phyloP scores from a whole-genome alignment of 2,888 invertebrate genomes.

The Lithophane socia region DNA sequence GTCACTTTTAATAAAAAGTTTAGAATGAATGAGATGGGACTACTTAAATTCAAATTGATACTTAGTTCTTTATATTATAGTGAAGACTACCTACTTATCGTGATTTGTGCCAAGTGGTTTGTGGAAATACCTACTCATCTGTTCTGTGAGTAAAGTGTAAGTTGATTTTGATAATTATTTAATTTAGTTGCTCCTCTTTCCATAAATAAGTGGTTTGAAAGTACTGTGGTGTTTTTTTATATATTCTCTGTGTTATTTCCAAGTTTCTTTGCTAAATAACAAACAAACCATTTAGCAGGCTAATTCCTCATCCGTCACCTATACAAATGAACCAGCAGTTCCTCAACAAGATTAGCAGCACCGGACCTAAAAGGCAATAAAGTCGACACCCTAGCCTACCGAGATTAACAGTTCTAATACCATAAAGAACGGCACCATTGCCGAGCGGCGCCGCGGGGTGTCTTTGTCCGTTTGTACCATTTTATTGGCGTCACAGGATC shows the following conservation, averaged over 20 bases:
- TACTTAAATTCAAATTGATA: background rate
- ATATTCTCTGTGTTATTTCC: background rate
- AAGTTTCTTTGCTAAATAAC: background rate
- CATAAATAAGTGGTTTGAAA: background rate
- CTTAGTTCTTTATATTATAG: background rate
- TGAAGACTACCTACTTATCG: slow-evolving; percentile 2
- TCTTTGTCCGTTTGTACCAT: slow-evolving; percentile 71
- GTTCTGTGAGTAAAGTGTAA: background rate
- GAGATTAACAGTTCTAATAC: slow-evolving; percentile 83
- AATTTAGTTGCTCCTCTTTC: background rate
- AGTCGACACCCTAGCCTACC: slow-evolving; percentile 76
- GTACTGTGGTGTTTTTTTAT: background rate
- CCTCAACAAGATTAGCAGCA: slow-evolving; percentile 62
- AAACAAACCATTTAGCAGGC: background rate
- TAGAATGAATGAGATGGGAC: slow-evolving; percentile 12
- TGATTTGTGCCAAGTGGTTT: background rate
- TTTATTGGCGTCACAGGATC: slow-evolving; percentile 84
- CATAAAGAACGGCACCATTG: slow-evolving; percentile 75
- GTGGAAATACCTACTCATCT: background rate
- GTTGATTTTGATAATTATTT: background rate
- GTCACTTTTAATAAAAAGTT: slow-evolving; percentile 53
- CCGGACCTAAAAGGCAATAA: slow-evolving; percentile 79
- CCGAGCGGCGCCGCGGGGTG: slow-evolving; percentile 75
- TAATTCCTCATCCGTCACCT: background rate
- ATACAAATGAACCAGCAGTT: slow-evolving; percentile 29